Conservation (phyloP, 64 coral and sea anemone species). For the Pocillopora verrucosa region DNA sequence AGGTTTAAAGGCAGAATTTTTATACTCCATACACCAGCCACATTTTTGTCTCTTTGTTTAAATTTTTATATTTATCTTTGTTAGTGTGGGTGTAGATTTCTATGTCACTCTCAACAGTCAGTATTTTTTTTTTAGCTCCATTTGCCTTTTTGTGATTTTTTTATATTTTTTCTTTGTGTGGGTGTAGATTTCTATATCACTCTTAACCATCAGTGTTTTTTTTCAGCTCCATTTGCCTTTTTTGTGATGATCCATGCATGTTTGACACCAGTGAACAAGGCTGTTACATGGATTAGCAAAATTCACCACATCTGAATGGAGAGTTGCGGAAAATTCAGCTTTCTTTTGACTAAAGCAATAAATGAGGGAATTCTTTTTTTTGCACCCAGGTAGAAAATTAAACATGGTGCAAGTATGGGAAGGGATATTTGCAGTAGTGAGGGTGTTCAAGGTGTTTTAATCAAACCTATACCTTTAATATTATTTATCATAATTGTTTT, state of each 20-base stretch:
- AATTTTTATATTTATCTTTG: neutral
- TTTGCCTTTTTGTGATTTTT: neutral
- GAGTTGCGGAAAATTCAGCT: neutral
- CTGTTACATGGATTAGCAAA: neutral
- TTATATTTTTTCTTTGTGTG: neutral
- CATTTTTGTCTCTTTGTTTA: neutral
- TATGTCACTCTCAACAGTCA: neutral
- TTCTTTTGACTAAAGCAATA: neutral
- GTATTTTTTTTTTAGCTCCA: no score
- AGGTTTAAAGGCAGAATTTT: no score
- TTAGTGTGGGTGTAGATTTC: neutral
- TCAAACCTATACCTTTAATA: no score
- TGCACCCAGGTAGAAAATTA: no score
- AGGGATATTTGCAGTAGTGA: no score
- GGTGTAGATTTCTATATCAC: neutral
- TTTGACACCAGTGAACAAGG: conserved; percentile 31
- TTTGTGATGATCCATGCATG: conserved; percentile 55
- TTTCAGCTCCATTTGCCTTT: conserved; percentile 35
- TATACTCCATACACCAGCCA: no score
- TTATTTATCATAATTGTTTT: no score
- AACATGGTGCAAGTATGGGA: no score
- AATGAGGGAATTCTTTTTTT: neutral
- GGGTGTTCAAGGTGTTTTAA: no score
- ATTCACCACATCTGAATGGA: conserved; percentile 36
- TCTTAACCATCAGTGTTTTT: neutral